A percentile compares a stretch with the other conserved stretches of the same genome.
phyloP scores from a whole-genome alignment of 2,888 invertebrate genomes.

The Drosophila incognita region DNA sequence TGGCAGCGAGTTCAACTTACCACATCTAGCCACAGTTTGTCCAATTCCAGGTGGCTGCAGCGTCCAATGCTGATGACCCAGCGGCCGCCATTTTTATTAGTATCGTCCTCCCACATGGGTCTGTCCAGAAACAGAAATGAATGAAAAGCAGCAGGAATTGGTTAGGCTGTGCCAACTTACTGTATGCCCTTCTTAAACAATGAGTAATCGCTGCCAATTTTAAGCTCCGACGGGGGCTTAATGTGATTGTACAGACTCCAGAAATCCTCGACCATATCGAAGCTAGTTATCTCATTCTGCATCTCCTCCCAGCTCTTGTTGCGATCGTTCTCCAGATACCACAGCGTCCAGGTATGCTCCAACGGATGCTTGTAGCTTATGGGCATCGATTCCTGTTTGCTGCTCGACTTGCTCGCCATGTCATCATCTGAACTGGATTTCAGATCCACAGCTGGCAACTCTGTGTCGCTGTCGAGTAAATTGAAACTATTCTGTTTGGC shows the following conservation, averaged over 20 bases:
- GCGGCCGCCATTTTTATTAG: slow-evolving; percentile 93
- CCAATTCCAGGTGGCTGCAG: slow-evolving; percentile 89
- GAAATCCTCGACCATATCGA: slow-evolving; percentile 98
- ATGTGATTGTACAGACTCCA: slow-evolving; percentile 97
- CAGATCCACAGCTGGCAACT: slow-evolving; percentile 29
- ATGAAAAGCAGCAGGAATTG: not conserved
- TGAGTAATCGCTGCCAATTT: slow-evolving; percentile 92
- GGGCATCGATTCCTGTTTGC: slow-evolving; percentile 30
- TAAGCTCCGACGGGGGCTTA: slow-evolving; percentile 91
- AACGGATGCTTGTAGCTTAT: slow-evolving; percentile 92
- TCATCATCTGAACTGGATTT: slow-evolving; percentile 41
- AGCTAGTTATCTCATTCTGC: slow-evolving; percentile 95
- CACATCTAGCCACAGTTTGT: slow-evolving; percentile 92
- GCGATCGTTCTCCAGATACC: slow-evolving; percentile 98
- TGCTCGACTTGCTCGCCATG: not conserved
- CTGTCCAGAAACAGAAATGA: slow-evolving; percentile 66
- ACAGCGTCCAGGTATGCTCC: slow-evolving; percentile 97
- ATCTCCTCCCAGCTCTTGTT: slow-evolving; percentile 94
- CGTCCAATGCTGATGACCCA: slow-evolving; percentile 91
- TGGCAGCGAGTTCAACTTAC: slow-evolving; percentile 78
- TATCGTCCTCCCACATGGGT: slow-evolving; percentile 96
- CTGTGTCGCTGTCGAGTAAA: slow-evolving; percentile 47
- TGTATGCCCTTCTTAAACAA: slow-evolving; percentile 88
- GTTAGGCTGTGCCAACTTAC: slow-evolving; percentile 38
- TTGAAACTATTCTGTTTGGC: slow-evolving; percentile 49